A percentile compares a stretch with the other conserved stretches of the same genome.
Evolutionary conservation across 64 coral and sea anemone genomes (phyloP).

Genomic region (Anthopleura sola): DNA sequence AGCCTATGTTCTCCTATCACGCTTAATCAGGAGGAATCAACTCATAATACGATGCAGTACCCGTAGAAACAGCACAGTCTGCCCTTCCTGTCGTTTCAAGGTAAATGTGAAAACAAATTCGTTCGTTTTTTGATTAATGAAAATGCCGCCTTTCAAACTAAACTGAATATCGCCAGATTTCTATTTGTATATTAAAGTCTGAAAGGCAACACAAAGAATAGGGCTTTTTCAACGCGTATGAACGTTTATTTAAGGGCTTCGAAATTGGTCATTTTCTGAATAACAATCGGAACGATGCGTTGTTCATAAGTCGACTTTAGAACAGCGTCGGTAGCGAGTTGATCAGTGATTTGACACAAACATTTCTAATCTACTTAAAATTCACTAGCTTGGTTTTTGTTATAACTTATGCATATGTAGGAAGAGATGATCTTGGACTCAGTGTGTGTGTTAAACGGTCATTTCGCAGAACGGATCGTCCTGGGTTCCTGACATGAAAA

Average conservation of each 20-base stretch:
- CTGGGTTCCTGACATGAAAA: not conserved
- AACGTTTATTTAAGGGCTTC: not conserved
- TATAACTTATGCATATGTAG: not conserved
- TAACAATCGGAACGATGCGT: not conserved
- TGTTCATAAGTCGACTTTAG: not conserved
- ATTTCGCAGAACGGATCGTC: not conserved
- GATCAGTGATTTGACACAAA: conserved; percentile 12
- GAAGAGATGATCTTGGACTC: not conserved
- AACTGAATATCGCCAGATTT: not conserved
- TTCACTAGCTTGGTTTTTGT: not conserved
- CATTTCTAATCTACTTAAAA: conserved; percentile 14
- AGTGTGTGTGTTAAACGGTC: not conserved
- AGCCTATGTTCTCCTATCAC: not conserved
- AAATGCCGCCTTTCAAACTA: not conserved
- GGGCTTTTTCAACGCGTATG: not conserved
- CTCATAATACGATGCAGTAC: not conserved
- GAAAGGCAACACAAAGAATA: not conserved
- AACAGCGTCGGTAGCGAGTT: not conserved
- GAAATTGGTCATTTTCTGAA: conserved; percentile 3
- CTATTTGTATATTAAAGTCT: not conserved
- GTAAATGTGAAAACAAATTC: conserved; percentile 1
- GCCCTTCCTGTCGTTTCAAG: conserved; percentile 1
- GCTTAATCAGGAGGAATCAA: not conserved
- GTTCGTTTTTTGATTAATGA: not conserved
- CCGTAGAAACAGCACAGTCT: not conserved